Conservation (phyloP, 1,140 invertebrate genomes). For the Aphaenogaster ashmeadi region DNA sequence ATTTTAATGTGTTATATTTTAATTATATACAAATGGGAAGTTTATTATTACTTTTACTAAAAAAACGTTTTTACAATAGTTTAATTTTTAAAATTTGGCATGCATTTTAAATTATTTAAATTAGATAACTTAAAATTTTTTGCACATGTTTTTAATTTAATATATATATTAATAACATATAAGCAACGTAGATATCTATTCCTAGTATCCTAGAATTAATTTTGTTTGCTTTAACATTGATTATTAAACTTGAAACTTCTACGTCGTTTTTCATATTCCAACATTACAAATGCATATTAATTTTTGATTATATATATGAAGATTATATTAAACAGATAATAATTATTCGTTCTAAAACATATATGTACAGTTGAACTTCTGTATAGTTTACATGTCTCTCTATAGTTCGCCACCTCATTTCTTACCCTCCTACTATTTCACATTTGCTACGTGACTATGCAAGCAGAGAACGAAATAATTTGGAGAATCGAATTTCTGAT, state of each 20-base stretch:
- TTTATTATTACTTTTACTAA: not conserved
- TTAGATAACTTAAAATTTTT: not conserved
- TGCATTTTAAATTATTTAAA: not conserved
- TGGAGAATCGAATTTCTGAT: not conserved
- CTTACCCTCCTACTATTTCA: not conserved
- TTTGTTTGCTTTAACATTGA: not conserved
- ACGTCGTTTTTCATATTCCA: not conserved
- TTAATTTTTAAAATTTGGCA: not conserved
- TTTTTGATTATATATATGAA: not conserved
- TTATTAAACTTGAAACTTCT: not conserved
- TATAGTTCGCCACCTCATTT: not conserved
- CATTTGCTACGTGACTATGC: conserved; percentile 14
- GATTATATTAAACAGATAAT: not conserved
- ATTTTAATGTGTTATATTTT: not conserved
- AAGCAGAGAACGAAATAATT: not conserved
- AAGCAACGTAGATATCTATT: not conserved
- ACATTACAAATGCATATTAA: not conserved
- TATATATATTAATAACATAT: not conserved
- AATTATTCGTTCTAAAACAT: not conserved
- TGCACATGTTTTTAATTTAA: conserved; percentile 2
- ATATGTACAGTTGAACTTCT: not conserved
- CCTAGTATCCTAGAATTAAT: not conserved
- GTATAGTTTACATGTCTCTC: not conserved
- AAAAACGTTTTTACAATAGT: not conserved
- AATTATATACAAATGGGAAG: not conserved